Evolutionary conservation across 2,113 vertebrate species (phyloP).

Genomic region (Suncus etruscus): DNA sequence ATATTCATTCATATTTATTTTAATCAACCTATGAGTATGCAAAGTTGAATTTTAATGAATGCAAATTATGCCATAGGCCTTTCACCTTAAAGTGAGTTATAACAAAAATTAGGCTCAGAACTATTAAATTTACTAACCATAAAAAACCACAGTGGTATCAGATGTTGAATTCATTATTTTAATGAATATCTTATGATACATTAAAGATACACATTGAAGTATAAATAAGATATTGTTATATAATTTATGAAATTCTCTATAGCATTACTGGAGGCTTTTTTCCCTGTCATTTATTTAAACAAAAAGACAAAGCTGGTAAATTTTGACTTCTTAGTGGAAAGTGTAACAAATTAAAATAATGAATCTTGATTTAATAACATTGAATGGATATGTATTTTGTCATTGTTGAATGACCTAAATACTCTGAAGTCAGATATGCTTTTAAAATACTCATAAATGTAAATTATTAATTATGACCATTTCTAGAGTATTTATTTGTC

Average conservation of each 20-base stretch:
- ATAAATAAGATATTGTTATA: constrained; percentile 60
- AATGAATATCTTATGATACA: constrained; percentile 47
- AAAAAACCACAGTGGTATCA: constrained; percentile 16
- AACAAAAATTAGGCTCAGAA: neutral
- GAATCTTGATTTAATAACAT: constrained; percentile 79
- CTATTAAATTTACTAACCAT: neutral
- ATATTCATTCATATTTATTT: no score
- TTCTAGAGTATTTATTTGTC: constrained; percentile 84
- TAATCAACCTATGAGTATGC: neutral
- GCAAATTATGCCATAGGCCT: neutral
- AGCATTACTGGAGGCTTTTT: constrained; percentile 53
- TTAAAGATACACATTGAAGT: constrained; percentile 53
- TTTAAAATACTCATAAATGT: constrained; percentile 73
- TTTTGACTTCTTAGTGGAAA: constrained; percentile 70
- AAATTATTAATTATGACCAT: constrained; percentile 84
- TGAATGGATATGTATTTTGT: constrained; percentile 73
- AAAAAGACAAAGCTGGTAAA: constrained; percentile 74
- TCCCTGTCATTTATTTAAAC: constrained; percentile 70
- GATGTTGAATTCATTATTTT: constrained; percentile 51
- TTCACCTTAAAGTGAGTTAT: constrained; percentile 27
- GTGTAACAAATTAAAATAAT: constrained; percentile 78
- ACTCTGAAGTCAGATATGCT: constrained; percentile 75
- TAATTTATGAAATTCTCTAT: constrained; percentile 58
- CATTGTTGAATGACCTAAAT: constrained; percentile 76
- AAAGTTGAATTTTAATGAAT: neutral